Evolutionary conservation across 2,888 invertebrate species (phyloP), one percentile per base, ranked within the genome.

Genomic region (Parochlus steinenii): DNA sequence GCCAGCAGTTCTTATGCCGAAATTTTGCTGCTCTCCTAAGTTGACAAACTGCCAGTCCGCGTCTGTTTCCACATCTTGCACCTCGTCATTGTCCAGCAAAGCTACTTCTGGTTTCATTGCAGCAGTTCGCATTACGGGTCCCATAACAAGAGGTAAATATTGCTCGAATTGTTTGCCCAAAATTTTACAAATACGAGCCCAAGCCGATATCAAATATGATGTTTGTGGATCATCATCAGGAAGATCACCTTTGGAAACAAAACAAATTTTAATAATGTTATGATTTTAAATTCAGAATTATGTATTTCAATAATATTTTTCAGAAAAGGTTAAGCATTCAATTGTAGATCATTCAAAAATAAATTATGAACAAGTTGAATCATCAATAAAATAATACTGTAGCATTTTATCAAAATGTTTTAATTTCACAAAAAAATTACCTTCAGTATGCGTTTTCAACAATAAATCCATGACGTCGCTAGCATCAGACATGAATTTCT

Each of bases 161-260:
- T 82, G 83, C 51, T 82, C 80, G 48, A 90, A 90, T 47, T 79
- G 74, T 52, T 67, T 76, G 16, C 77, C 76, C 57, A 93, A 67
- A 48, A 93, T 83, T 61, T 92, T 92, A 63, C 98, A 99, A 60
- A 98, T 93, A 44, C 98, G 73, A 0, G 97, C 92, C 98, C 98
- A 99, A 2, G 97, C 95, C 0, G 93, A 90, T 45, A 99, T 97
- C 56, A 98, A 76, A 61, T 93, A 98, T 8, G 90, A 89, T 16
- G 93, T 83, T 61, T 93, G 93, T 2, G 93, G 93, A 61, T 97
- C 95, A 52, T 97, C 95, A 41, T 90, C 90, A 0, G 87, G 78
- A 43, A 92, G 58, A 48, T 78, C 76, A 15, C 77, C 75, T 4
- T n/a, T n/a, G n/a, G n/a, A n/a, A n/a, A n/a, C n/a, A n/a, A n/a